A percentile compares a stretch with the other conserved stretches of the same genome.
Evolutionary conservation across 2,888 invertebrate genomes (phyloP).

Genomic region (Mantis religiosa): DNA sequence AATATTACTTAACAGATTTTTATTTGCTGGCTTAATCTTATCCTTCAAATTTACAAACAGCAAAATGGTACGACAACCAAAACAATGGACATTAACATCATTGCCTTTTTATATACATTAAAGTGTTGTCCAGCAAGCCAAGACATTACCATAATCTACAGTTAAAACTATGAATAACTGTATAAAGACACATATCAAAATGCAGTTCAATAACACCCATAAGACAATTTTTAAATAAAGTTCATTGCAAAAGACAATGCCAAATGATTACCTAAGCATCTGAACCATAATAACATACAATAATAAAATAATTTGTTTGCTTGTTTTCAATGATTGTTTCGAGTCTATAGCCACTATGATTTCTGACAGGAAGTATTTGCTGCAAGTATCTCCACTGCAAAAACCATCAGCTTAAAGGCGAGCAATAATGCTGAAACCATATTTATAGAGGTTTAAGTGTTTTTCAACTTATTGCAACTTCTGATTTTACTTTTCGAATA

Average conservation of each 20-base stretch:
- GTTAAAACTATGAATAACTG: background rate
- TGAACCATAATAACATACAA: background rate
- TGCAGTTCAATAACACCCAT: background rate
- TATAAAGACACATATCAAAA: background rate
- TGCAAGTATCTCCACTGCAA: background rate
- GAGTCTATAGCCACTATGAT: background rate
- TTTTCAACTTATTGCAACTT: background rate
- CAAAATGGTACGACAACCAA: slow-evolving; percentile 6
- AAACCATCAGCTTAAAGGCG: background rate
- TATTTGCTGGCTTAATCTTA: background rate
- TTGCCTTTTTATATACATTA: slow-evolving; percentile 4
- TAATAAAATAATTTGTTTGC: too few species aligned
- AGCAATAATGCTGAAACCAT: background rate
- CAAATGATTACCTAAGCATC: background rate
- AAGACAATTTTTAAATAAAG: background rate
- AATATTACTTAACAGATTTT: slow-evolving; percentile 1
- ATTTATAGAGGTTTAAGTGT: background rate
- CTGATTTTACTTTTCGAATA: too few species aligned
- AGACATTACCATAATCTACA: background rate
- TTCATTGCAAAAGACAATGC: background rate
- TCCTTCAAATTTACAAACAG: background rate
- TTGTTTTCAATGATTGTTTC: background rate
- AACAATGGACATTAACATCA: slow-evolving; percentile 6
- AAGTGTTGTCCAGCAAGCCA: slow-evolving; percentile 5
- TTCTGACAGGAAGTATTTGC: background rate